Evolutionary conservation across 1,140 invertebrate genomes (phyloP).

Genomic region (Microplitis demolitor): DNA sequence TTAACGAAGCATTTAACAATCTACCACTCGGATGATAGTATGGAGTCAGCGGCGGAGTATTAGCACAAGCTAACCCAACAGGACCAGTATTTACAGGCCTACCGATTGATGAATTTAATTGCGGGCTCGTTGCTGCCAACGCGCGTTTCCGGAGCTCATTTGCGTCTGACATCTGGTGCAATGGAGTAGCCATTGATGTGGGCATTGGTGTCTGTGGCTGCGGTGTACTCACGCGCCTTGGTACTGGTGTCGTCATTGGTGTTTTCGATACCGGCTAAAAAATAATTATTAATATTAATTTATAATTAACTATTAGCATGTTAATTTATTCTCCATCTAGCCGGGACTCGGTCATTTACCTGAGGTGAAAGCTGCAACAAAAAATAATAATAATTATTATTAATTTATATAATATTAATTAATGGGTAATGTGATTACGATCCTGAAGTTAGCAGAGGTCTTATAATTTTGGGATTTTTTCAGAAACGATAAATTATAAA

Average conservation of each 20-base stretch:
- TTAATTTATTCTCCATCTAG: no score
- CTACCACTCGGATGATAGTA: conserved; percentile 36
- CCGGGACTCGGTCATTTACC: background rate
- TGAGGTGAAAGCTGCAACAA: conserved; percentile 12
- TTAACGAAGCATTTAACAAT: conserved; percentile 39
- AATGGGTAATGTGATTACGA: background rate
- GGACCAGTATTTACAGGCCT: conserved; percentile 26
- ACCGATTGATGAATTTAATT: conserved; percentile 34
- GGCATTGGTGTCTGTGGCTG: conserved; percentile 23
- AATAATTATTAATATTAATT: background rate
- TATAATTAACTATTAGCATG: no score
- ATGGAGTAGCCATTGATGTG: background rate
- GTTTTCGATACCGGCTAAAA: conserved; percentile 37
- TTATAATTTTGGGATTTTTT: background rate
- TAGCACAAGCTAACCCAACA: conserved; percentile 24
- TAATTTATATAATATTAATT: background rate
- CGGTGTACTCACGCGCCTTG: conserved; percentile 45
- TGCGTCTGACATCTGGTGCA: conserved; percentile 12
- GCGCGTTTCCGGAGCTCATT: conserved; percentile 50
- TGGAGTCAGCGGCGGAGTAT: conserved; percentile 32
- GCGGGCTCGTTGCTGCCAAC: conserved; percentile 40
- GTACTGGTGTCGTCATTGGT: conserved; percentile 34
- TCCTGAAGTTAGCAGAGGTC: background rate
- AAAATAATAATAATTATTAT: background rate
- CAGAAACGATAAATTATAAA: no score